Evolutionary conservation across 2,113 vertebrate species (phyloP).

Genomic region (Ahaetulla prasina): DNA sequence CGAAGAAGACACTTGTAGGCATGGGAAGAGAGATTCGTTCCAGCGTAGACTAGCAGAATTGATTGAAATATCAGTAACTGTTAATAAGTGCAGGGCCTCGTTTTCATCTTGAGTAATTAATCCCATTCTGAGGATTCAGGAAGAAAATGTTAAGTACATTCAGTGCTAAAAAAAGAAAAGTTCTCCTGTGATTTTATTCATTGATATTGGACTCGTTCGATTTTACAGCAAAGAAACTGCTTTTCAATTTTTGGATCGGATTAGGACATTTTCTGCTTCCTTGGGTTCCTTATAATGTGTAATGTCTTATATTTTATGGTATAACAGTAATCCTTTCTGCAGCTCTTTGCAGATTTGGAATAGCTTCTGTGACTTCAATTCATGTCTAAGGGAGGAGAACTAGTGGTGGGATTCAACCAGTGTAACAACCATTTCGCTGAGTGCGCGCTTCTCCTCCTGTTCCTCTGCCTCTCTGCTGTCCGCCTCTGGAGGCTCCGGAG

Average conservation of each 20-base stretch:
- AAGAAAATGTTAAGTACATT: background rate
- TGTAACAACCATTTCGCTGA: no score
- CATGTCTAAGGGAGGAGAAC: no score
- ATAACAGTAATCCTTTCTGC: no score
- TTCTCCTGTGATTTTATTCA: background rate
- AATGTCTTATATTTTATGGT: no score
- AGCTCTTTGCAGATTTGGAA: no score
- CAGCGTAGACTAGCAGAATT: background rate
- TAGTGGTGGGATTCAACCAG: no score
- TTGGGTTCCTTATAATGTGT: no score
- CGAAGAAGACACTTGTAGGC: background rate
- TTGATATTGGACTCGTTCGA: background rate
- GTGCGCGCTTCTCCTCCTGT: no score
- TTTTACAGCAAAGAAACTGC: background rate
- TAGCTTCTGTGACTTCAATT: no score
- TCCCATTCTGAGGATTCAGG: constrained; percentile 4
- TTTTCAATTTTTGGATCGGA: background rate
- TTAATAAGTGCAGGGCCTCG: constrained; percentile 4
- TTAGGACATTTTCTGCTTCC: no score
- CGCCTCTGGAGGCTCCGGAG: no score
- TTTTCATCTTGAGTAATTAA: constrained; percentile 1
- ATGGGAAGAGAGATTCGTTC: constrained; percentile 24
- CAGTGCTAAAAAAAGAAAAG: background rate
- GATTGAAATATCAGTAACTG: constrained; percentile 16
- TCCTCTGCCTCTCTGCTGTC: no score